Evolutionary conservation across 2,888 invertebrate species (phyloP).

Genomic region (Orthosia cruda): DNA sequence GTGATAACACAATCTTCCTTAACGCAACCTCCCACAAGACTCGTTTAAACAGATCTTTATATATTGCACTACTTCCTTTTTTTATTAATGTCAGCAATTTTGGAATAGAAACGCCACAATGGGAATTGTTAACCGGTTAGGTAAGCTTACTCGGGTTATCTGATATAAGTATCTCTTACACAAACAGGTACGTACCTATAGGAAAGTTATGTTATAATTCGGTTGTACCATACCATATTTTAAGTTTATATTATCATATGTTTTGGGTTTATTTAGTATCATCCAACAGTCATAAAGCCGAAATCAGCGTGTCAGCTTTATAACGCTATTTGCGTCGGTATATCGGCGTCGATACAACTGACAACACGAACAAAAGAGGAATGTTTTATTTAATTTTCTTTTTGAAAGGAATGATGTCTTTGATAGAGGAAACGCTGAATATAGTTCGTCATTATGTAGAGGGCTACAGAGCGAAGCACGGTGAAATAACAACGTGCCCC

Average conservation of each 20-base stretch:
- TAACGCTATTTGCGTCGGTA: constrained; percentile 1
- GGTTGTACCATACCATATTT: no score
- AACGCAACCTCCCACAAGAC: constrained; percentile 72
- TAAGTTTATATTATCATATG: constrained; percentile 19
- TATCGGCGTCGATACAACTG: constrained; percentile 3
- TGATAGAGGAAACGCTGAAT: constrained; percentile 66
- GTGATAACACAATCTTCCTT: constrained; percentile 81
- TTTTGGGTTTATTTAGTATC: constrained; percentile 18
- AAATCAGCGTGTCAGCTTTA: constrained; percentile 5
- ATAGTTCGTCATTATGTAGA: constrained; percentile 69
- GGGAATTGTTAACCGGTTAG: constrained; percentile 52
- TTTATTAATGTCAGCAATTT: constrained; percentile 70
- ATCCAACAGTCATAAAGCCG: constrained; percentile 10
- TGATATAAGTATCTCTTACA: constrained; percentile 47
- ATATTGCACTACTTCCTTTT: constrained; percentile 72
- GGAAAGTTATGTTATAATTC: constrained; percentile 16
- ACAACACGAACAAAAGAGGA: constrained; percentile 26
- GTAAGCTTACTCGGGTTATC: constrained; percentile 47
- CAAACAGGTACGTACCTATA: constrained; percentile 41
- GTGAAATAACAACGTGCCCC: no score
- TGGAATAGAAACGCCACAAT: constrained; percentile 61
- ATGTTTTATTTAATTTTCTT: constrained; percentile 39
- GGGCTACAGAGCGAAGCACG: constrained; percentile 60
- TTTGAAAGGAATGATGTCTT: constrained; percentile 51
- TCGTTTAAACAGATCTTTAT: constrained; percentile 74